phyloP scores from a whole-genome alignment of 2,797 vertebrate species.

The Eulemur rubriventer region DNA sequence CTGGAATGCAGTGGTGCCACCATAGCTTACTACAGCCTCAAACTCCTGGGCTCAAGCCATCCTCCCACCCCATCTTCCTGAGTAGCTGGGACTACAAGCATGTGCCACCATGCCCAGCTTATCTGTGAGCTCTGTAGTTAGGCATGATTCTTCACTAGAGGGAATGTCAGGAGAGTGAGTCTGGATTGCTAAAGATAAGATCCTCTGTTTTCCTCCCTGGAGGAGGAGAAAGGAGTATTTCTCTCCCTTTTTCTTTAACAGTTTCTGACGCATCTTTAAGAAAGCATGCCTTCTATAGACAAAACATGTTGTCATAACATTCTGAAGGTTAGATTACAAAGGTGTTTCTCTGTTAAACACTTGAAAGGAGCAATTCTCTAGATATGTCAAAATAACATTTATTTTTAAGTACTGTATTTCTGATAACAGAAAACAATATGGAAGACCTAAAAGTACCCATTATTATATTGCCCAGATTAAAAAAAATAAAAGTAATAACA shows the following conservation, averaged over 20 bases:
- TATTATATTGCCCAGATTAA: background rate
- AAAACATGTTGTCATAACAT: background rate
- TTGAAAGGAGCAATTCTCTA: background rate
- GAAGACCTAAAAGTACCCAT: slow-evolving; percentile 4
- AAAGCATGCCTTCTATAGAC: background rate
- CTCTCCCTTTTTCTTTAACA: background rate
- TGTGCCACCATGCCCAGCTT: background rate
- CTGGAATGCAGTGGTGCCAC: background rate
- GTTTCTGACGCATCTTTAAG: background rate
- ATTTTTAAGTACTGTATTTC: background rate
- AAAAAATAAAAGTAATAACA: background rate
- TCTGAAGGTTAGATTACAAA: background rate
- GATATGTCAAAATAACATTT: slow-evolving; percentile 15
- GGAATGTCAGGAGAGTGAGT: background rate
- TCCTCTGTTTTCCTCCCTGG: background rate
- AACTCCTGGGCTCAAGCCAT: background rate
- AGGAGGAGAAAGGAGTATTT: background rate
- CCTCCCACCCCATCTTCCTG: background rate
- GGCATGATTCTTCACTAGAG: background rate
- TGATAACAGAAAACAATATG: background rate
- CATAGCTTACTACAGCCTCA: background rate
- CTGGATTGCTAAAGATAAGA: background rate
- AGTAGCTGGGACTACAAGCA: background rate
- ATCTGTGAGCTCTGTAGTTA: background rate
- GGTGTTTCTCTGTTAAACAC: too few relatives aligned